Evolutionary conservation across 2,113 vertebrate genomes (phyloP), one percentile per base, ranked within the genome.

Genomic region (Hiodon alosoides): DNA sequence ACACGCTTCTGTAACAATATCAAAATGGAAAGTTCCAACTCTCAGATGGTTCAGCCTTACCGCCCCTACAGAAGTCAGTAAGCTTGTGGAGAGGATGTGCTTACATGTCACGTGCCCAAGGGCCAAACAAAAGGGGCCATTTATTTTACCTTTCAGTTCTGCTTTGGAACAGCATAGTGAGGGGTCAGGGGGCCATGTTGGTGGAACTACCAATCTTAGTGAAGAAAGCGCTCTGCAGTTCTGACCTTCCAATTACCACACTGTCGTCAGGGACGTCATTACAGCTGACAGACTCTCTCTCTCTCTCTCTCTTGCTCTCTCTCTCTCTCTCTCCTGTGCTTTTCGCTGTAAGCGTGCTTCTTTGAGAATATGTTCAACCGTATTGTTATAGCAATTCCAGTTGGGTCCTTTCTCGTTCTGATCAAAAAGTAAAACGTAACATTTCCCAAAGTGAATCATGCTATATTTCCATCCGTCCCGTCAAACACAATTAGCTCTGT

Each of bases 191-290:
- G 10, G 31, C 54, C 76, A 58, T 72, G 69, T 46, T 50, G 62
- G 17, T 55, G 75, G 52, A 76, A 16, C 52, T 48, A 62, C 68
- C 59, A 71, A 47, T 10, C 76, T 66, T n/a, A 58, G 60, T 72
- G 58, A 71, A 71, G 61, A 14, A 59, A 53, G 31, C 61, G 16
- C 62, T 71, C 68, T 54, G 60, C 51, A n/a, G 68, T 31, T 31
- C 51, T 67, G 69, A 77, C 76, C 76, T 77, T 71, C 60, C 76
- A 77, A 66, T 77, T 77, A 72, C 61, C 16, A 65, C 69, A 58
- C 13, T 54, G 76, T 72, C 14, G 61, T 48, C 52, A 65, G 64
- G 75, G 60, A 64, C 65, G 69, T 65, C 66, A 71, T 77, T 77
- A 77, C 58, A 59, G 53, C 9, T 66, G 69, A 77, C 69, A 11